phyloP scores from a whole-genome alignment of 2,888 invertebrate genomes.

The Alviniconcha strummeri region DNA sequence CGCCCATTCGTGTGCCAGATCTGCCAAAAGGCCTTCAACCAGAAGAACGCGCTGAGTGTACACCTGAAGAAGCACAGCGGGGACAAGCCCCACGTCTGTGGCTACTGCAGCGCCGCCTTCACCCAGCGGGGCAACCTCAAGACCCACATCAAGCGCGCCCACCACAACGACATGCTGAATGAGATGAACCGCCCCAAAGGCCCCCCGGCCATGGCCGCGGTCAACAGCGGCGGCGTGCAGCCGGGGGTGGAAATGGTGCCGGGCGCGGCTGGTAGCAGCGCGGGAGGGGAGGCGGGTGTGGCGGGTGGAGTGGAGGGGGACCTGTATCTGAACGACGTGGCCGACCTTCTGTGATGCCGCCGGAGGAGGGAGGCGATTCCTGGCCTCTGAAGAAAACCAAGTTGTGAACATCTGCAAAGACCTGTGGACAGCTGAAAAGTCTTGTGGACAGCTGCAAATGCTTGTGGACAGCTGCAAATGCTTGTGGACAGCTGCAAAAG shows the following conservation, averaged over 20 bases:
- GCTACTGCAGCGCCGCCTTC: conserved; percentile 69
- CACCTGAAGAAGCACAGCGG: conserved; percentile 71
- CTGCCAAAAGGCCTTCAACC: conserved; percentile 71
- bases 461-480: too few species aligned
- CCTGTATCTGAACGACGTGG: conserved; percentile 36
- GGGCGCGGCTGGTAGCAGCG: not conserved
- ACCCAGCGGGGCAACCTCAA: conserved; percentile 73
- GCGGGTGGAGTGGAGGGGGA: conserved; percentile 29
- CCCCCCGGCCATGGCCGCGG: not conserved
- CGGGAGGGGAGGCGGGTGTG: conserved; percentile 3
- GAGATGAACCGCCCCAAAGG: conserved; percentile 59
- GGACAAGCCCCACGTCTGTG: conserved; percentile 68
- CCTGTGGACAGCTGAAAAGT: too few species aligned
- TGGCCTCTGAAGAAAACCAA: too few species aligned
- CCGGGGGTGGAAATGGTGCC: conserved; percentile 7
- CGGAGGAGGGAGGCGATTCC: not conserved
- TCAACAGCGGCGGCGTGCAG: not conserved
- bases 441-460: too few species aligned
- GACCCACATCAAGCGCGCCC: conserved; percentile 72
- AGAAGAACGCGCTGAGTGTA: conserved; percentile 72
- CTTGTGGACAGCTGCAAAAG: too few species aligned
- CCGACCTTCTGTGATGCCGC: conserved; percentile 28
- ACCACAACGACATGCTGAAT: conserved; percentile 67
- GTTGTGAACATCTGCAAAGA: too few species aligned
- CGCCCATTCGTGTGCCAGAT: conserved; percentile 68